Conservation (phyloP, 2,113 vertebrate genomes). For the Excalfactoria chinensis region DNA sequence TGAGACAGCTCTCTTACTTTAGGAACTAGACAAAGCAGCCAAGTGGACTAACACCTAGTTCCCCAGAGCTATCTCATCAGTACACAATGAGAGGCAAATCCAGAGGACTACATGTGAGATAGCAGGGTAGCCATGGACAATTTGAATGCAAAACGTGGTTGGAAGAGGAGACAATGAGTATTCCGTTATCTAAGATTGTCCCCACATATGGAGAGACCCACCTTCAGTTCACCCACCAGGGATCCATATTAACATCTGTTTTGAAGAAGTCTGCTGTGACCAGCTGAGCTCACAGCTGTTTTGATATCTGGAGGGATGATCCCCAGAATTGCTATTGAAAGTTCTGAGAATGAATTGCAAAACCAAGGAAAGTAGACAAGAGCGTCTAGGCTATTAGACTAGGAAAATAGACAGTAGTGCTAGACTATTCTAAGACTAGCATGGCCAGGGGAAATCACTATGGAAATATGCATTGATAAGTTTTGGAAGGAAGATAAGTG, state of each 20-base stretch:
- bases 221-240: background rate
- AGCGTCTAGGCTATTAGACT: background rate
- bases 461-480: rapidly evolving
- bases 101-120: background rate
- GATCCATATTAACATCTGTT: background rate
- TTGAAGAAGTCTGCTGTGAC: background rate
- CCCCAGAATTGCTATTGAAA: background rate
- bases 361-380: background rate
- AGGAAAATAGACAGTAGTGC: too few species aligned
- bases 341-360: rapidly evolving
- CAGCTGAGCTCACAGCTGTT: background rate
- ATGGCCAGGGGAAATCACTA: background rate
- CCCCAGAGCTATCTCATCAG: background rate
- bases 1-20: rapidly evolving
- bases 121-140: background rate
- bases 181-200: background rate
- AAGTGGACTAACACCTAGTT: background rate
- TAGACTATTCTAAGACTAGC: background rate
- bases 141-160: background rate
- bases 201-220: background rate
- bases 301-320: background rate
- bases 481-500: background rate
- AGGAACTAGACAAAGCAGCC: background rate
- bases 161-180: background rate
- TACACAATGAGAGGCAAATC: background rate